Evolutionary conservation across 1,140 invertebrate species (phyloP).

Genomic region (Pseudomyrmex cubaensis): DNA sequence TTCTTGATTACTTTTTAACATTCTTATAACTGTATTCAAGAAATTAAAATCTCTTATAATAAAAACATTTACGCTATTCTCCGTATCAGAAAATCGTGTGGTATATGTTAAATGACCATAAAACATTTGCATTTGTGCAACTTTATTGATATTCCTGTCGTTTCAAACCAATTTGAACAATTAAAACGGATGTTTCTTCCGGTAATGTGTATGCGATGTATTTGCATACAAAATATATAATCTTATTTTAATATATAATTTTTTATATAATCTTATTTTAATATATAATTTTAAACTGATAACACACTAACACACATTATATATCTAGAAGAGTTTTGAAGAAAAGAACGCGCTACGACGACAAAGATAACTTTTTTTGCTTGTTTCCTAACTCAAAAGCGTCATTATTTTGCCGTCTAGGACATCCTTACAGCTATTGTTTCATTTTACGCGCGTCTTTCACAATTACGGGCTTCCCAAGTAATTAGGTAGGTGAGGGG

Average conservation of each 20-base stretch:
- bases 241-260: background rate
- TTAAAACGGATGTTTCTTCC: background rate
- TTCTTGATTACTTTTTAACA: slow-evolving; percentile 54
- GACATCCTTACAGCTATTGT: slow-evolving; percentile 54
- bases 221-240: background rate
- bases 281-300: background rate
- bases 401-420: slow-evolving; percentile 49
- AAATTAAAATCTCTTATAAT: slow-evolving; percentile 36
- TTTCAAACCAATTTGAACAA: background rate
- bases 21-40: slow-evolving; percentile 55
- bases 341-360: slow-evolving; percentile 2
- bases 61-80: slow-evolving; percentile 20
- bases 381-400: slow-evolving; percentile 44
- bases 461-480: slow-evolving; percentile 42
- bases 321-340: background rate
- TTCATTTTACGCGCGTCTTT: slow-evolving; percentile 49
- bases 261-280: too few relatives aligned
- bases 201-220: background rate
- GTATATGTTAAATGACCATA: slow-evolving; percentile 6
- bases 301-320: background rate
- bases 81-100: slow-evolving; percentile 8
- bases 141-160: background rate
- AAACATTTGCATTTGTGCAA: slow-evolving; percentile 17
- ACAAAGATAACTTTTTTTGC: slow-evolving; percentile 52
- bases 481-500: slow-evolving; percentile 39